These are phyloP conservation scores for Rutpela maculata DNA, from an alignment of 2,888 invertebrate species.

Conservation along the genomic window DNA sequence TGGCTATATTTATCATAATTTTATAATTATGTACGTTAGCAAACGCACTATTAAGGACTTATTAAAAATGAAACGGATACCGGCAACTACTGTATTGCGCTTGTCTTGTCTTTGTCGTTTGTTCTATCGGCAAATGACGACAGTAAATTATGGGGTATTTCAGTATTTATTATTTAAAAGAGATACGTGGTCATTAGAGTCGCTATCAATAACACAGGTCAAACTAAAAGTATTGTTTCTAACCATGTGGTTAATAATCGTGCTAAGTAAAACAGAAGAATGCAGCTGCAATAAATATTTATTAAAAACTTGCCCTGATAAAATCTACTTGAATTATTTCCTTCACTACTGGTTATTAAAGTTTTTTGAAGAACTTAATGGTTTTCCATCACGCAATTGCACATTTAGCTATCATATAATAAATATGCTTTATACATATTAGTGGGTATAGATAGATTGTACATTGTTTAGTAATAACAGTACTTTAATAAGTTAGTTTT, in stretches of 20 bases:
- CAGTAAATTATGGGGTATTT: constrained; percentile 16
- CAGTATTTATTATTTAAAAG: constrained; percentile 28
- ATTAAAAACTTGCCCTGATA: constrained; percentile 59
- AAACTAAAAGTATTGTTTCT: constrained; percentile 8
- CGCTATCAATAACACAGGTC: constrained; percentile 21
- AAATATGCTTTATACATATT: neutral
- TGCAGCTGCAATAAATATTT: constrained; percentile 55
- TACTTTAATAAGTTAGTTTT: neutral
- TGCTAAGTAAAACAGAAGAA: constrained; percentile 42
- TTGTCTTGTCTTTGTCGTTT: neutral
- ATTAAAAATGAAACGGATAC: constrained; percentile 1
- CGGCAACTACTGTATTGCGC: neutral
- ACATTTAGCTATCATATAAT: constrained; percentile 57
- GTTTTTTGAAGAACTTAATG: constrained; percentile 65
- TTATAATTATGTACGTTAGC: neutral
- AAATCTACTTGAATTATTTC: constrained; percentile 65
- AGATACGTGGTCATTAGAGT: constrained; percentile 3
- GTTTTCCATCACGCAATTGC: constrained; percentile 67
- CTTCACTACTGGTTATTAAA: constrained; percentile 66
- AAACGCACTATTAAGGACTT: neutral
- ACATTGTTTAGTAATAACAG: neutral
- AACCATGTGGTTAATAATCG: constrained; percentile 27
- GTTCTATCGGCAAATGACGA: neutral
- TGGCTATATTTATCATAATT: neutral
- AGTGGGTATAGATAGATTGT: neutral